Percentiles rank a stretch among this genome's conserved stretches.
These are phyloP conservation scores for Macrosiphum euphorbiae DNA, from an alignment of 2,888 invertebrate species.

Conservation along the genomic window DNA sequence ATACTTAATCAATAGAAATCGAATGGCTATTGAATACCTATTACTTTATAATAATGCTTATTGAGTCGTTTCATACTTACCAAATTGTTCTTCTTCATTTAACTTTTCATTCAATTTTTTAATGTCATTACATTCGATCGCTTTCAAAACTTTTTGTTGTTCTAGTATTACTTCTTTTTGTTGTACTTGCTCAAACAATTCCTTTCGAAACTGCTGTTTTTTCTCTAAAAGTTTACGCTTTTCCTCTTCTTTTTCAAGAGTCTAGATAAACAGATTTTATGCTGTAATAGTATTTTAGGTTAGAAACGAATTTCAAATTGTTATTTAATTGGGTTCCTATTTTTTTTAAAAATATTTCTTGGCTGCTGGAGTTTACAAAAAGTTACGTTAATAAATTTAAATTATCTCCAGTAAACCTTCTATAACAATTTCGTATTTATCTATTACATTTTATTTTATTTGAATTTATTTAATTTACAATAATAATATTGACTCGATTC, in stretches of 20 bases:
- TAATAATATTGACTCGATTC: no score
- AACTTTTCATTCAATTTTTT: conserved; percentile 32
- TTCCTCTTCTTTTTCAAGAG: conserved; percentile 45
- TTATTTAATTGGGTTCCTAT: neutral
- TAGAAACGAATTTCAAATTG: neutral
- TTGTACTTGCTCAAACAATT: conserved; percentile 20
- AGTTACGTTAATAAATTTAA: no score
- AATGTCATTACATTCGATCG: neutral
- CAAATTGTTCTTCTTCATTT: conserved; percentile 28
- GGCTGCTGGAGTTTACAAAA: no score
- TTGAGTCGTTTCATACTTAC: neutral
- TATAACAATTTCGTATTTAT: no score
- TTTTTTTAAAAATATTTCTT: no score
- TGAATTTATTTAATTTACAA: no score
- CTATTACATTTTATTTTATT: no score
- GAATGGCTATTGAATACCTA: neutral
- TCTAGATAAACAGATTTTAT: conserved; percentile 28
- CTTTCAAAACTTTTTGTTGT: conserved; percentile 47
- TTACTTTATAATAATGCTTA: neutral
- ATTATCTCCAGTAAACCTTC: no score
- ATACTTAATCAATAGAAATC: neutral
- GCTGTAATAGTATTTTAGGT: neutral
- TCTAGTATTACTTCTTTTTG: conserved; percentile 13
- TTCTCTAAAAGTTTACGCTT: conserved; percentile 14
- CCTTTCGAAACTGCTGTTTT: conserved; percentile 1